Evolutionary conservation across 2,113 vertebrate species (phyloP).

Genomic region (Apodemus sylvaticus): DNA sequence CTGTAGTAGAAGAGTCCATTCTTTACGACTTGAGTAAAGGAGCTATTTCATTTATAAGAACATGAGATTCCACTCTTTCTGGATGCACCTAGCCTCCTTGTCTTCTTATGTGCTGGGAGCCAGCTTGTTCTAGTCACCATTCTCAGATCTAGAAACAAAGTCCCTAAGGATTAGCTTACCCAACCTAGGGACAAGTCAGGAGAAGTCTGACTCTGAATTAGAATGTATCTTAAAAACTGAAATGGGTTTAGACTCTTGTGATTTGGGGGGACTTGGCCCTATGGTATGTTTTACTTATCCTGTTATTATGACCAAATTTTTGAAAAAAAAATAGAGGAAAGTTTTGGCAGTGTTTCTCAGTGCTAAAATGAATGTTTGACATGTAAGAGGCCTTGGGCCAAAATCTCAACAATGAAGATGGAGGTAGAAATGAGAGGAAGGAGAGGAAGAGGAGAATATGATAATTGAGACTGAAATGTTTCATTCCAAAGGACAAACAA

Average conservation of each 20-base stretch:
- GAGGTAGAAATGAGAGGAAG: background rate
- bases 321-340: background rate
- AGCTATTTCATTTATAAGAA: background rate
- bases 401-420: no score
- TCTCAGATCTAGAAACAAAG: background rate
- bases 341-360: background rate
- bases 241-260: background rate
- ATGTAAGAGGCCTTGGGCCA: background rate
- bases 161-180: background rate
- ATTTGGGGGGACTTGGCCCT: background rate
- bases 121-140: background rate
- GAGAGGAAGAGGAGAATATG: background rate
- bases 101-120: background rate
- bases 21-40: background rate
- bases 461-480: background rate
- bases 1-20: background rate
- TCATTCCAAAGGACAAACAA: background rate
- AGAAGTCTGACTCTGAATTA: background rate
- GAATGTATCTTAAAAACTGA: background rate
- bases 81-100: accelerated
- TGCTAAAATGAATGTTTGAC: background rate
- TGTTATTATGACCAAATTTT: background rate
- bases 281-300: background rate
- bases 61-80: background rate
- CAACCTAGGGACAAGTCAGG: background rate